Base-by-base conservation (phyloP, 2,113 vertebrate species). In the Aramus guarauna region DNA sequence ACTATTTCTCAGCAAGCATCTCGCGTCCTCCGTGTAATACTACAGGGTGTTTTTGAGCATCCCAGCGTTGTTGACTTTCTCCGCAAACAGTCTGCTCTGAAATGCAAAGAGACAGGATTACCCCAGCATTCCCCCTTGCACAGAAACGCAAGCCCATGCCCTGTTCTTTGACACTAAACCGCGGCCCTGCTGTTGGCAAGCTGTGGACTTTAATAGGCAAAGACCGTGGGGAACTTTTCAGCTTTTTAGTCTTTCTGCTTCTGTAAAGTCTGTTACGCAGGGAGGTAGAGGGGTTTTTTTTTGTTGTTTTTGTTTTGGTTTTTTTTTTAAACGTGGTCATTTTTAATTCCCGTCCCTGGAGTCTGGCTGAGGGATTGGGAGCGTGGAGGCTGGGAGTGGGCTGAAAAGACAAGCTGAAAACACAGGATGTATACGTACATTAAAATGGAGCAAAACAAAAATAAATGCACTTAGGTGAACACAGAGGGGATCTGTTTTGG, bases 391-490 rank as follows among this genome's bases (percentile, higher is more conserved):
- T 1, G 9, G 82, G 22, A 27, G 95, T 72, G 68, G 9, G 37
- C 59, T 80, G 95, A 71, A 85, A 73, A 98, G 85, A 77, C 74
- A 71, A 79, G 82, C 90, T 75, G 50, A 62, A 91, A 94, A 93
- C 62, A 63, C 53, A 47, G 9, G 21, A 78, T 92, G 55, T 91
- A 48, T 76, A 86, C n/a, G 18, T 96, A 94, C 87, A 52, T 75
- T 96, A 83, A 97, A 95, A 89, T 95, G 75, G 55, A 94, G 59
- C 63, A 91, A 96, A 95, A 64, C 39, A 78, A 95, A 93, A 97
- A 92, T 92, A 95, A 96, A 78, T 21, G 29, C 92, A 96, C 76
- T 74, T 93, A 83, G 90, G 96, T 96, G 97, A 97, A 96, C 5
- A 9, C 90, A 87, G 85, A 91, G 92, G 89, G 85, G 86, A 89